Evolutionary conservation across 2,113 vertebrate genomes (phyloP).

Genomic region (Nipponia nippon): DNA sequence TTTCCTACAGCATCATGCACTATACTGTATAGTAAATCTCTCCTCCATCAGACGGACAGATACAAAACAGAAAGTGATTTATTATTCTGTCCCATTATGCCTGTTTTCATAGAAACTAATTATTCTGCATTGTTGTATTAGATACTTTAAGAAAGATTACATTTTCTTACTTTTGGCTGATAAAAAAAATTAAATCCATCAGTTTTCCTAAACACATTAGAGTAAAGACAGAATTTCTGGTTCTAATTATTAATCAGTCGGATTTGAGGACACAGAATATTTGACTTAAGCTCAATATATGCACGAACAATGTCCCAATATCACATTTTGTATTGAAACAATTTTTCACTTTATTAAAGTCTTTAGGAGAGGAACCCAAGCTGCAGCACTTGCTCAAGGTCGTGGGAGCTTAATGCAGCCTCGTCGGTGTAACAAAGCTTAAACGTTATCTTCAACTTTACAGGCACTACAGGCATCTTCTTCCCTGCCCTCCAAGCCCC

Average conservation of each 20-base stretch:
- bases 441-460: slow-evolving; percentile 67
- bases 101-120: slow-evolving; percentile 83
- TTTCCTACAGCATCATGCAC: slow-evolving; percentile 43
- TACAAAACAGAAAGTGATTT: slow-evolving; percentile 76
- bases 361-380: slow-evolving; percentile 64
- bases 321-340: slow-evolving; percentile 78
- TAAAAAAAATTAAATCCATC: slow-evolving; percentile 87
- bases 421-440: slow-evolving; percentile 61
- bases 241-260: slow-evolving; percentile 82
- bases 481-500: slow-evolving; percentile 22
- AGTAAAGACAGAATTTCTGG: slow-evolving; percentile 77
- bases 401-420: slow-evolving; percentile 42
- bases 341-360: slow-evolving; percentile 82
- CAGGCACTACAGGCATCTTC: slow-evolving; percentile 56
- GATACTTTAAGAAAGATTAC: slow-evolving; percentile 85
- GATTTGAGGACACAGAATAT: slow-evolving; percentile 78
- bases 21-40: slow-evolving; percentile 66
- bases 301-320: slow-evolving; percentile 78
- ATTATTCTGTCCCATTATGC: slow-evolving; percentile 81
- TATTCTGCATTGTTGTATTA: slow-evolving; percentile 83
- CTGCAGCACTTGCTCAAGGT: slow-evolving; percentile 52
- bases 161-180: slow-evolving; percentile 83
- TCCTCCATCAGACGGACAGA: slow-evolving; percentile 71
- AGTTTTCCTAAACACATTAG: slow-evolving; percentile 83
- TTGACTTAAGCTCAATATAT: slow-evolving; percentile 80